phyloP scores from a whole-genome alignment of 64 coral and sea anemone genomes.

The Montipora sp. region DNA sequence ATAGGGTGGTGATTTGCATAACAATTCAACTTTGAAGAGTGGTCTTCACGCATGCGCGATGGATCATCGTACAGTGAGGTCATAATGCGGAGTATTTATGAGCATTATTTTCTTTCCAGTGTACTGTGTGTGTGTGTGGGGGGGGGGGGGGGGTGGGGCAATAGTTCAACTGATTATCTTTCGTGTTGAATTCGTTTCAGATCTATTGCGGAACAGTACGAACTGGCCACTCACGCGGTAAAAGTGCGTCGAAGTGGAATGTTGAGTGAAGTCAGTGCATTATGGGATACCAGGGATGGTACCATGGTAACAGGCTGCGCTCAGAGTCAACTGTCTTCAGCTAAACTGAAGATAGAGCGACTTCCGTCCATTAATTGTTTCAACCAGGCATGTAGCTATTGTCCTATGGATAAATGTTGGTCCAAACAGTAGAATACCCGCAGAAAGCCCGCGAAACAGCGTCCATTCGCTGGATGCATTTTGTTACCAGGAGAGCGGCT shows the following conservation, averaged over 20 bases:
- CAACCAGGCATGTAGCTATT: constrained; percentile 56
- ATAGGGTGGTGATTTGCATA: no score
- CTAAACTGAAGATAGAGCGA: constrained; percentile 67
- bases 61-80: no score
- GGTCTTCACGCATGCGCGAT: no score
- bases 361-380: constrained; percentile 79
- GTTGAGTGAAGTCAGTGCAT: constrained; percentile 78
- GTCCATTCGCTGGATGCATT: not conserved
- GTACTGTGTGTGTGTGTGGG: no score
- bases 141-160: no score
- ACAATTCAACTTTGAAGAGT: no score
- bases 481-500: no score
- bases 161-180: not conserved
- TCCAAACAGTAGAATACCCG: no score
- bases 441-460: no score
- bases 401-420: not conserved
- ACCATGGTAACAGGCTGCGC: constrained; percentile 57
- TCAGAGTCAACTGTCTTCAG: constrained; percentile 17
- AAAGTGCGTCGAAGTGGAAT: constrained; percentile 82
- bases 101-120: no score
- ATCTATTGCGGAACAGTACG: constrained; percentile 28
- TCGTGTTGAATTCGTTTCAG: not conserved
- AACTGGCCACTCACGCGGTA: constrained; percentile 76
- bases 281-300: constrained; percentile 75
- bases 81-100: no score